Conservation (phyloP, 2,888 invertebrate genomes). For the Cataglyphis cursor region DNA sequence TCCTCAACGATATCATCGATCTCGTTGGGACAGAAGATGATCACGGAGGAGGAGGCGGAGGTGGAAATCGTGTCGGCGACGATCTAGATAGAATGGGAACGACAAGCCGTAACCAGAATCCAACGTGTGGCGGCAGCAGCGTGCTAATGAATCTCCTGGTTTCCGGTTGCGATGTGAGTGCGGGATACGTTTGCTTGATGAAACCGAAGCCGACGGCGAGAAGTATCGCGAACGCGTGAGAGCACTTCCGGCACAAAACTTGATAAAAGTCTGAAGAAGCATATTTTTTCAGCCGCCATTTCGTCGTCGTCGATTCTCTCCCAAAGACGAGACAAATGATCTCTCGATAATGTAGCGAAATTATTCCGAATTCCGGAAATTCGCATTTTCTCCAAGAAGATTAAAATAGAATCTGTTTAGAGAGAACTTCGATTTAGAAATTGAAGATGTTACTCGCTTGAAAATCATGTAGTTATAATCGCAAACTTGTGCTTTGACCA, state of each 20-base stretch:
- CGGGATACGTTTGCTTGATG: slow-evolving; percentile 96
- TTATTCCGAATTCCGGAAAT: not conserved
- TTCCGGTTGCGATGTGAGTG: slow-evolving; percentile 97
- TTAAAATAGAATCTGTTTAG: not conserved
- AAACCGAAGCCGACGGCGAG: slow-evolving; percentile 83
- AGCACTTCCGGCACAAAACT: not conserved
- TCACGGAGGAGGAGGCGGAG: slow-evolving; percentile 81
- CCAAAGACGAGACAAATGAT: not conserved
- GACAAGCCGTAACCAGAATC: slow-evolving; percentile 50
- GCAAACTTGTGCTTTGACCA: not conserved
- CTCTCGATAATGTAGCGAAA: slow-evolving; percentile 4
- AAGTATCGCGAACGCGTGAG: slow-evolving; percentile 83
- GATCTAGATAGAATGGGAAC: slow-evolving; percentile 33
- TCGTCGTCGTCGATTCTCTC: not conserved
- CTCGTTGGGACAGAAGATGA: slow-evolving; percentile 77
- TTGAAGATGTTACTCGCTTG: not conserved
- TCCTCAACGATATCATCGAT: slow-evolving; percentile 29
- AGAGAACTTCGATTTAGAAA: not conserved
- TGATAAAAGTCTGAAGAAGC: not conserved
- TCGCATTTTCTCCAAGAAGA: not conserved
- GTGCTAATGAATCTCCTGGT: slow-evolving; percentile 98
- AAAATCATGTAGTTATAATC: not conserved
- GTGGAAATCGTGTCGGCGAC: slow-evolving; percentile 1
- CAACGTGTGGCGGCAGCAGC: slow-evolving; percentile 89
- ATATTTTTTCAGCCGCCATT: slow-evolving; percentile 7